Percentiles rank a stretch among this genome's conserved stretches.
These are phyloP conservation scores for Staurois parvus DNA, from an alignment of 2,797 vertebrate genomes.

Conservation along the genomic window DNA sequence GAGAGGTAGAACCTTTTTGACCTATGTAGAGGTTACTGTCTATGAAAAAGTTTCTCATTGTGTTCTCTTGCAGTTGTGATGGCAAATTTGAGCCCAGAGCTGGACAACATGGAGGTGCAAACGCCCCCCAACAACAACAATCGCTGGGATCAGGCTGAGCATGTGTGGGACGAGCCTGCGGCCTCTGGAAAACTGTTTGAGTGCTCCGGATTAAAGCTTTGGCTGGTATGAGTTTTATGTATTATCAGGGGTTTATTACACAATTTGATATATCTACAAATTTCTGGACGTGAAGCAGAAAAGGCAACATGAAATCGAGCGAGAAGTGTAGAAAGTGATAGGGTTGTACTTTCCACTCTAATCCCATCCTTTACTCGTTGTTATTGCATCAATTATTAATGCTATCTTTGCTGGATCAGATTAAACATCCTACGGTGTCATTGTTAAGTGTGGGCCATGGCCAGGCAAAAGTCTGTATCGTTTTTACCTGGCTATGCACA, in stretches of 20 bases:
- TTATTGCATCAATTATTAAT: background rate
- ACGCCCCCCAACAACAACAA: conserved; percentile 85
- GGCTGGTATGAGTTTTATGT: conserved; percentile 77
- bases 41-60: background rate
- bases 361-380: background rate
- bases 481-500: background rate
- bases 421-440: background rate
- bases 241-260: background rate
- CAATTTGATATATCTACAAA: background rate
- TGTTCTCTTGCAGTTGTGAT: conserved; percentile 67
- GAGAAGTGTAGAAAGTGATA: background rate
- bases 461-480: background rate
- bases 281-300: background rate
- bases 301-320: background rate
- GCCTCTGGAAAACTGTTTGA: conserved; percentile 90
- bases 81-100: conserved; percentile 86
- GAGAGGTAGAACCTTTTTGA: too few species aligned
- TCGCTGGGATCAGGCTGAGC: conserved; percentile 79
- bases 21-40: too few species aligned
- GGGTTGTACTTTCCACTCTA: background rate
- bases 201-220: conserved; percentile 92
- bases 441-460: background rate
- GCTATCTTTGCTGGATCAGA: background rate
- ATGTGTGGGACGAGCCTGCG: conserved; percentile 80
- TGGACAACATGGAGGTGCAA: conserved; percentile 90